phyloP scores from a whole-genome alignment of 2,888 invertebrate genomes.

The Caenorhabditis doughertyi region DNA sequence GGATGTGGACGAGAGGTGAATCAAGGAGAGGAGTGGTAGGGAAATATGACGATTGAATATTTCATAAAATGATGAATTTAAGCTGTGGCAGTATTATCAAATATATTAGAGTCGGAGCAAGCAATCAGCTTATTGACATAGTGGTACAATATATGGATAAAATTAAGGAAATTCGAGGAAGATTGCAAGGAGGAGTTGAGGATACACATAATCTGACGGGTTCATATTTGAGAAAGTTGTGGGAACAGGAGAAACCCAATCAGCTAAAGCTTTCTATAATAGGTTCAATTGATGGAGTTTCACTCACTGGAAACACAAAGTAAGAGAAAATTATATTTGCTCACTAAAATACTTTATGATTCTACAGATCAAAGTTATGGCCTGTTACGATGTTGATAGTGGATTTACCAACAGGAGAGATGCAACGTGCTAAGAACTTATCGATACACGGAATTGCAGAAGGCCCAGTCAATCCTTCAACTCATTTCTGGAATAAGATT shows the following conservation, averaged over 20 bases:
- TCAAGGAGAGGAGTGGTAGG: background rate
- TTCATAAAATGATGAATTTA: too few species aligned
- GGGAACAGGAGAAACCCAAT: background rate
- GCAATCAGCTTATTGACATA: background rate
- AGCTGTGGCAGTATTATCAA: background rate
- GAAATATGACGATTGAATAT: too few species aligned
- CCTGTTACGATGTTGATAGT: background rate
- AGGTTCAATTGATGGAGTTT: background rate
- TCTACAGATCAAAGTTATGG: constrained; percentile 1
- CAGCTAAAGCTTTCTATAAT: background rate
- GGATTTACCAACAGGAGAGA: background rate
- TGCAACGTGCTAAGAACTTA: background rate
- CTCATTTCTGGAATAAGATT: background rate
- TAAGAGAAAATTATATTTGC: background rate
- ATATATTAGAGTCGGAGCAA: background rate
- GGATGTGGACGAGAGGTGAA: background rate
- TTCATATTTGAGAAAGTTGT: background rate
- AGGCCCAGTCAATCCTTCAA: background rate
- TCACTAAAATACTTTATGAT: background rate
- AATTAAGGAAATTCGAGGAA: background rate
- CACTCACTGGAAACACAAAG: background rate
- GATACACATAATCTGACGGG: background rate
- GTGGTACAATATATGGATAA: background rate
- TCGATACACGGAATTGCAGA: background rate
- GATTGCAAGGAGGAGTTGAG: background rate